Conservation (phyloP, 2,888 invertebrate genomes). For the Eulithis testata region DNA sequence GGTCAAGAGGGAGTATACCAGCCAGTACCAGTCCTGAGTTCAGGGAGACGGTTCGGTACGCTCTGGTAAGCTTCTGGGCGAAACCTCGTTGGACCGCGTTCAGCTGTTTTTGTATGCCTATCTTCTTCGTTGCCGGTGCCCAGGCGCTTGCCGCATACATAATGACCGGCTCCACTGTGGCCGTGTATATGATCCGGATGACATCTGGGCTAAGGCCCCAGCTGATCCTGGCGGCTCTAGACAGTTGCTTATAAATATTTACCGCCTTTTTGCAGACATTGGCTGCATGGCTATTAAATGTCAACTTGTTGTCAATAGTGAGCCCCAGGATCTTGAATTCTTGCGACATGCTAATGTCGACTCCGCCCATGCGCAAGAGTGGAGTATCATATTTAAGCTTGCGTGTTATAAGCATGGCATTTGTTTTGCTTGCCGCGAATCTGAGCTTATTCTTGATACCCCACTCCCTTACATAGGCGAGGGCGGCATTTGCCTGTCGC, state of each 20-base stretch:
- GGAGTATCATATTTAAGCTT: background rate
- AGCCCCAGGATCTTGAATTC: constrained; percentile 2
- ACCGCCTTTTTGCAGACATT: background rate
- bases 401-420: background rate
- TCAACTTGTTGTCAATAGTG: background rate
- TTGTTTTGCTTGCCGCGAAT: background rate
- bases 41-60: background rate
- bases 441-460: too few species aligned
- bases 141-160: background rate
- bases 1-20: too few species aligned
- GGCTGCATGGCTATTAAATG: background rate
- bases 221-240: background rate
- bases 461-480: background rate
- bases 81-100: background rate
- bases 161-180: background rate
- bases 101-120: background rate
- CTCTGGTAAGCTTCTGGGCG: background rate
- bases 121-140: background rate
- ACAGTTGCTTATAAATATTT: background rate
- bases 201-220: background rate
- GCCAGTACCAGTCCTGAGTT: background rate
- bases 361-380: background rate
- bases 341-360: background rate
- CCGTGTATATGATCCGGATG: background rate
- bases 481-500: background rate